Conservation (phyloP, 2,888 invertebrate species). For the Eupsilia transversa region DNA sequence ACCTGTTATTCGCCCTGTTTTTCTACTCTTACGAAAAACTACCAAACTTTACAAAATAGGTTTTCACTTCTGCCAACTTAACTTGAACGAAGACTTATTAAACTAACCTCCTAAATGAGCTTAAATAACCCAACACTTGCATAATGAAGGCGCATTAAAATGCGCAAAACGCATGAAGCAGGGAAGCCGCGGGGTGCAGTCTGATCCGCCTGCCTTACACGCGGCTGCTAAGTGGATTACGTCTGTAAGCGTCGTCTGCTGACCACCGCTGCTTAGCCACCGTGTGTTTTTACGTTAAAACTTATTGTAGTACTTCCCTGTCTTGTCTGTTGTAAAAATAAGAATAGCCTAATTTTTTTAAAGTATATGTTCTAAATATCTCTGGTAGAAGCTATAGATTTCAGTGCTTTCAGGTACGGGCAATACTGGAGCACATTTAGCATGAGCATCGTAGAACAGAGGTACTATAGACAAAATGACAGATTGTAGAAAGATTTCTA, state of each 20-base stretch:
- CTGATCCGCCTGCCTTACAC: slow-evolving; percentile 56
- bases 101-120: slow-evolving; percentile 23
- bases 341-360: too few relatives aligned
- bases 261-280: slow-evolving; percentile 36
- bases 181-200: slow-evolving; percentile 66
- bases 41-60: neutral
- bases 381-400: neutral
- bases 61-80: neutral
- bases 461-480: too few relatives aligned
- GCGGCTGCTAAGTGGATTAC: slow-evolving; percentile 64
- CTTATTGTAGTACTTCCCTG: slow-evolving; percentile 13
- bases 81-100: slow-evolving; percentile 27
- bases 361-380: too few relatives aligned
- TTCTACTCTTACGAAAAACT: neutral
- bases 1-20: neutral
- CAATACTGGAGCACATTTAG: too few relatives aligned
- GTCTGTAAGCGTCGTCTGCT: slow-evolving; percentile 42
- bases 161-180: slow-evolving; percentile 64
- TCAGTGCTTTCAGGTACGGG: neutral
- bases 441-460: too few relatives aligned
- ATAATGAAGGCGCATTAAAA: slow-evolving; percentile 42
- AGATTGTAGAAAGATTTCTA: too few relatives aligned
- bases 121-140: slow-evolving; percentile 24
- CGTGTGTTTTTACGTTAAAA: slow-evolving; percentile 9
- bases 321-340: neutral